These are phyloP conservation scores for Sipha flava DNA, from an alignment of 1,140 invertebrate species.

Conservation along the genomic window DNA sequence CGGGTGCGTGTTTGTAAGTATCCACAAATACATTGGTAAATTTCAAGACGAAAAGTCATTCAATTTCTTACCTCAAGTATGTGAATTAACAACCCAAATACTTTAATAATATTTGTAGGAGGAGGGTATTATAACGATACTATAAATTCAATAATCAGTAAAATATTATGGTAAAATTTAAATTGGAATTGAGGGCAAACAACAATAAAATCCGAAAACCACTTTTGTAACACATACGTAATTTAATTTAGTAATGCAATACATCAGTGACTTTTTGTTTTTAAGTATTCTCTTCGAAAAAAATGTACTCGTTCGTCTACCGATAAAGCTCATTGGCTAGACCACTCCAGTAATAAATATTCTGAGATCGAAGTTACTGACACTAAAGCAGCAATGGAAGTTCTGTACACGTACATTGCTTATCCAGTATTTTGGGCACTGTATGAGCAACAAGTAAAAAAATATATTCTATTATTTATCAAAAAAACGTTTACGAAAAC, in stretches of 20 bases:
- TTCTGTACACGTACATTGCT: conserved; percentile 71
- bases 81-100: too few relatives aligned
- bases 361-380: conserved; percentile 60
- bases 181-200: too few relatives aligned
- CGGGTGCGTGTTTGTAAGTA: conserved; percentile 70
- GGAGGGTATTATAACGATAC: too few relatives aligned
- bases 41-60: too few relatives aligned
- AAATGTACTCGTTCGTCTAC: conserved; percentile 46
- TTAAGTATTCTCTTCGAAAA: conserved; percentile 43
- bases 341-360: conserved; percentile 64
- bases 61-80: too few relatives aligned
- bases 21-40: not conserved
- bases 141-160: too few relatives aligned
- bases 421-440: conserved; percentile 86
- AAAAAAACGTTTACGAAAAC: too few relatives aligned
- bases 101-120: too few relatives aligned
- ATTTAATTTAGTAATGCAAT: not conserved
- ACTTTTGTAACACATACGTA: not conserved
- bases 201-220: too few relatives aligned
- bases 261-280: conserved; percentile 36
- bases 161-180: too few relatives aligned
- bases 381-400: conserved; percentile 60
- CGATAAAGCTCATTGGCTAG: conserved; percentile 64
- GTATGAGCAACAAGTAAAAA: conserved; percentile 69
- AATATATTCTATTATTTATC: too few relatives aligned